Conservation (phyloP, 2,797 vertebrate genomes). For the Australoheros facetus region DNA sequence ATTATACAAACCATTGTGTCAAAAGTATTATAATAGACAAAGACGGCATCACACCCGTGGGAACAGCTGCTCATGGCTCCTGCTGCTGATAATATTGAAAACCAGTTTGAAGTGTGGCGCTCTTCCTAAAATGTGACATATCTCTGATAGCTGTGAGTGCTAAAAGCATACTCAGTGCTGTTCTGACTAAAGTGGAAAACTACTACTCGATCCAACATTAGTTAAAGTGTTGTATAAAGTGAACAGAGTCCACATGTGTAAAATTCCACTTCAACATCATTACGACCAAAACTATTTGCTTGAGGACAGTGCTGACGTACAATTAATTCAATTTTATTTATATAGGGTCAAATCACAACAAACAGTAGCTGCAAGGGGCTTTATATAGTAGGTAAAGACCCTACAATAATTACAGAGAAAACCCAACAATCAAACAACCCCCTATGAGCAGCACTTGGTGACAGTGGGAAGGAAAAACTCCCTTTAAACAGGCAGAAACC, state of each 20-base stretch:
- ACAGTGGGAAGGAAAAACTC: no score
- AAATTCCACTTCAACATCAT: not conserved
- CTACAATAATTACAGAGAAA: no score
- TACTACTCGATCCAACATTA: not conserved
- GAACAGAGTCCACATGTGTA: not conserved
- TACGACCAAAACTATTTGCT: not conserved
- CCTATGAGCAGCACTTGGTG: no score
- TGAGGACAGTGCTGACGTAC: no score
- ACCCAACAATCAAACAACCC: no score
- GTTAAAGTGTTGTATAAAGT: not conserved
- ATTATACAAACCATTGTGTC: slow-evolving; percentile 57
- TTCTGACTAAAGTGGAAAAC: slow-evolving; percentile 15
- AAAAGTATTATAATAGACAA: slow-evolving; percentile 63
- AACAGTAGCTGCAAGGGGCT: no score
- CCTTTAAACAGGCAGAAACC: no score
- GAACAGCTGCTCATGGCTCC: slow-evolving; percentile 31
- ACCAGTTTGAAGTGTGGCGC: slow-evolving; percentile 50
- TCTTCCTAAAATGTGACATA: slow-evolving; percentile 47
- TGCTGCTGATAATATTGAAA: slow-evolving; percentile 55
- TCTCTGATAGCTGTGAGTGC: slow-evolving; percentile 27
- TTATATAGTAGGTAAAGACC: no score
- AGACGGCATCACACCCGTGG: slow-evolving; percentile 38
- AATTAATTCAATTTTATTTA: no score
- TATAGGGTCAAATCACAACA: no score
- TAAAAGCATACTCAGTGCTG: slow-evolving; percentile 23